These are phyloP conservation scores for Tricholaema leucomelas DNA, from an alignment of 2,113 vertebrate genomes.

Conservation along the genomic window DNA sequence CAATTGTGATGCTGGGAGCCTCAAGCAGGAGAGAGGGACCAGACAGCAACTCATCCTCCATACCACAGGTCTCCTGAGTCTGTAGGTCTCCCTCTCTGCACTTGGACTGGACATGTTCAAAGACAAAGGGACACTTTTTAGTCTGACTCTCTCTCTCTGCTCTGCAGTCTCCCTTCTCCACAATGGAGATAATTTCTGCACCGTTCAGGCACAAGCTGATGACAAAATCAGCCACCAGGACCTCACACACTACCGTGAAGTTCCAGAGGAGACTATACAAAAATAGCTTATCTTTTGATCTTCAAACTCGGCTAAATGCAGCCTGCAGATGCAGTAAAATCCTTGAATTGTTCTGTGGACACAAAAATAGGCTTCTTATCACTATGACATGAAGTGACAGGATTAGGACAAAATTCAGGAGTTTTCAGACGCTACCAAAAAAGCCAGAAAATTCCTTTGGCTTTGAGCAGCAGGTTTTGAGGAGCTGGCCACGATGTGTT, in stretches of 20 bases:
- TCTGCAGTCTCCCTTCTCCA: not conserved
- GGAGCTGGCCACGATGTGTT: not conserved
- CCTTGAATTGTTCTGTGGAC: not conserved
- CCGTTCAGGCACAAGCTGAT: not conserved
- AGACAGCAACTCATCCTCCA: not conserved
- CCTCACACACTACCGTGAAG: not conserved
- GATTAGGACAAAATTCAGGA: not conserved
- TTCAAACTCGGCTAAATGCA: not conserved
- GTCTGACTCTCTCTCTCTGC: not conserved
- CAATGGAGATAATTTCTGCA: not conserved
- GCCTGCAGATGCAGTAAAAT: conserved; percentile 3
- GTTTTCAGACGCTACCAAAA: not conserved
- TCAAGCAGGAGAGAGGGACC: not conserved
- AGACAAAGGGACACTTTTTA: not conserved
- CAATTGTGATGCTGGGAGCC: rapidly evolving
- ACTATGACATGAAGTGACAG: not conserved
- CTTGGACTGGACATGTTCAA: not conserved
- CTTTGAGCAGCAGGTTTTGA: not conserved
- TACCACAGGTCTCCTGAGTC: not conserved
- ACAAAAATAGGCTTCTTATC: not conserved
- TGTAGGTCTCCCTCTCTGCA: rapidly evolving
- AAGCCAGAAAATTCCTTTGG: not conserved
- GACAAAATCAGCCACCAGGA: not conserved
- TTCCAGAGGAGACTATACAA: not conserved
- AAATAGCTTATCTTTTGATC: conserved; percentile 54